Conservation (phyloP, 2,888 invertebrate genomes). For the Helleia helle region DNA sequence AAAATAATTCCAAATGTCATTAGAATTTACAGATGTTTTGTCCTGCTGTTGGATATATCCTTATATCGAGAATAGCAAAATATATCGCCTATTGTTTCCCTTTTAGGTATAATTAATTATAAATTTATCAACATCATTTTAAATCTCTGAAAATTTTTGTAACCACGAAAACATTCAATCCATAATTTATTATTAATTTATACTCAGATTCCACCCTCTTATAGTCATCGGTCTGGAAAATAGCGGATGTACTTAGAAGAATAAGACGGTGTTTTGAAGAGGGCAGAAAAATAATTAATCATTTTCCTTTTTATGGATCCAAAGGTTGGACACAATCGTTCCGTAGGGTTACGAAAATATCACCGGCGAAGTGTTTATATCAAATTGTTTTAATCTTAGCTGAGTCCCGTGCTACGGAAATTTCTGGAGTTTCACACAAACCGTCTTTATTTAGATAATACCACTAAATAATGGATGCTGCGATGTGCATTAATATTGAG, state of each 20-base stretch:
- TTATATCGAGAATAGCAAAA: no score
- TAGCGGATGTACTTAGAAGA: conserved; percentile 71
- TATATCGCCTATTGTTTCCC: no score
- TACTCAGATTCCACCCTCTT: conserved; percentile 59
- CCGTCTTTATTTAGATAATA: conserved; percentile 56
- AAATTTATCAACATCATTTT: no score
- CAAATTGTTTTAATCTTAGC: conserved; percentile 7
- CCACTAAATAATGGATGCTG: conserved; percentile 63
- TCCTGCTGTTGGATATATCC: no score
- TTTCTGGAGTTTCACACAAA: conserved; percentile 33
- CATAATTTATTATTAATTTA: conserved; percentile 66
- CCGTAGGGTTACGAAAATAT: conserved; percentile 45
- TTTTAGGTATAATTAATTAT: no score
- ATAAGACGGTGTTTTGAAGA: conserved; percentile 70
- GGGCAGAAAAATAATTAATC: conserved; percentile 71
- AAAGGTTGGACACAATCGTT: conserved; percentile 65
- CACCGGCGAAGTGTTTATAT: conserved; percentile 1
- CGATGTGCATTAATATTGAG: conserved; percentile 71
- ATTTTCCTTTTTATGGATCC: conserved; percentile 59
- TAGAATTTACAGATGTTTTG: no score
- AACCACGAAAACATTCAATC: conserved; percentile 31
- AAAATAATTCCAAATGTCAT: no score
- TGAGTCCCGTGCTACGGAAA: conserved; percentile 16
- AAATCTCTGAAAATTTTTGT: conserved; percentile 7
- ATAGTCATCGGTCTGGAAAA: conserved; percentile 67